These are phyloP conservation scores for Malacoctenus gilli DNA, from an alignment of 2,797 vertebrate genomes.

Conservation along the genomic window DNA sequence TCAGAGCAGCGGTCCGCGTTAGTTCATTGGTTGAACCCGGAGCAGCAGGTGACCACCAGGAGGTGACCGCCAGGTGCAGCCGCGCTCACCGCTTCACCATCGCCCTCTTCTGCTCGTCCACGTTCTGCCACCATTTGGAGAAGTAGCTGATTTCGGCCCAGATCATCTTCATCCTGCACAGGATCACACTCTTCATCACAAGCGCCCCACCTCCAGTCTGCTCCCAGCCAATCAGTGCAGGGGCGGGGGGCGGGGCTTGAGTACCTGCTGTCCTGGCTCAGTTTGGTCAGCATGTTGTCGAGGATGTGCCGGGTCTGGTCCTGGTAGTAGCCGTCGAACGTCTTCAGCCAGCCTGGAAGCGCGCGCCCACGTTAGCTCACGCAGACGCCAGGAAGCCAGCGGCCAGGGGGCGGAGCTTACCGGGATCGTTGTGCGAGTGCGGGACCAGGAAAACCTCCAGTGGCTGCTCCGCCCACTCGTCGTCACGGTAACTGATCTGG, in stretches of 20 bases:
- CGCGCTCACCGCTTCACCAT: conserved; percentile 88
- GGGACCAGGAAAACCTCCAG: conserved; percentile 91
- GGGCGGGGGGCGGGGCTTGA: background rate
- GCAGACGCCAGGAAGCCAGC: background rate
- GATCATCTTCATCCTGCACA: conserved; percentile 85
- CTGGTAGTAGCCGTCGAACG: conserved; percentile 91
- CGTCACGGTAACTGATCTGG: conserved; percentile 85
- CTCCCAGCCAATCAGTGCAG: too few species aligned
- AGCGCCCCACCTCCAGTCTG: too few species aligned
- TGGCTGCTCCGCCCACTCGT: conserved; percentile 87
- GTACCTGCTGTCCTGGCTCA: conserved; percentile 81
- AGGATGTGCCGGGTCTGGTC: conserved; percentile 93
- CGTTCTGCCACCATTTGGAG: conserved; percentile 91
- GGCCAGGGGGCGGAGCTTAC: conserved; percentile 39
- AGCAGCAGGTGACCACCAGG: too few species aligned
- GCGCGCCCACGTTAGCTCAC: too few species aligned
- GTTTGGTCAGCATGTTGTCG: conserved; percentile 86
- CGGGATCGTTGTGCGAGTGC: conserved; percentile 95
- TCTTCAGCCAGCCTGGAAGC: conserved; percentile 92
- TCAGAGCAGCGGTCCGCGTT: too few species aligned
- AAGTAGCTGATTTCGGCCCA: conserved; percentile 95
- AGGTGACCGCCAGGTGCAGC: too few species aligned
- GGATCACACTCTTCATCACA: too few species aligned
- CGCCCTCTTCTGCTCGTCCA: conserved; percentile 87
- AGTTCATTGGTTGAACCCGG: too few species aligned